A percentile compares a stretch with the other conserved stretches of the same genome.
phyloP scores from a whole-genome alignment of 2,113 vertebrate genomes.

The Rhegmatorhina hoffmannsi region DNA sequence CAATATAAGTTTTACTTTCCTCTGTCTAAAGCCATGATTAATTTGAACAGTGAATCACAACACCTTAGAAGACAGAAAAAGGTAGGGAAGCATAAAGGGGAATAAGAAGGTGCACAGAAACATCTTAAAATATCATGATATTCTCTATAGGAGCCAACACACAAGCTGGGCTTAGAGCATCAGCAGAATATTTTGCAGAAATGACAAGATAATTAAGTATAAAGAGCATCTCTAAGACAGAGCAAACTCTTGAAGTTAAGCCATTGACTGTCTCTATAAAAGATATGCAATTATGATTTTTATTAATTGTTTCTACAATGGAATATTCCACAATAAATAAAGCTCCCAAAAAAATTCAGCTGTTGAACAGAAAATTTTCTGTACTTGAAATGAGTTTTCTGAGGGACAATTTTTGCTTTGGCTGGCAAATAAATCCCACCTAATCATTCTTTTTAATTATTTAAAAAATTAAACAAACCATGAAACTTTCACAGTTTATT shows the following conservation, averaged over 20 bases:
- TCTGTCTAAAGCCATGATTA: background rate
- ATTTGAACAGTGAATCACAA: background rate
- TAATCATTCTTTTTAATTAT: background rate
- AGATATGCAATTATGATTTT: background rate
- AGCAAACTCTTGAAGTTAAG: background rate
- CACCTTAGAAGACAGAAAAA: background rate
- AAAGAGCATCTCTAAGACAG: background rate
- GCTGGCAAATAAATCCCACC: background rate
- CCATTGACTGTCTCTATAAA: background rate
- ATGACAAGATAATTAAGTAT: background rate
- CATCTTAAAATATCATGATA: background rate
- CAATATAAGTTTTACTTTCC: accelerated
- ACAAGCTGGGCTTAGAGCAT: background rate
- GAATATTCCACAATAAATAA: background rate
- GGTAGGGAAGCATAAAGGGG: background rate
- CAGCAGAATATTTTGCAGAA: background rate
- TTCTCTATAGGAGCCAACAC: background rate
- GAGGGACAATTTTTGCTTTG: background rate
- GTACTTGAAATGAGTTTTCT: background rate
- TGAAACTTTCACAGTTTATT: background rate
- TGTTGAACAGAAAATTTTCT: background rate
- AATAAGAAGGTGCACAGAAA: background rate
- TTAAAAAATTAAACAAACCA: background rate
- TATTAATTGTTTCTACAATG: background rate
- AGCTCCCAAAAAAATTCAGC: background rate